Conservation (phyloP, 1,140 invertebrate species). For the Nymphalis io region DNA sequence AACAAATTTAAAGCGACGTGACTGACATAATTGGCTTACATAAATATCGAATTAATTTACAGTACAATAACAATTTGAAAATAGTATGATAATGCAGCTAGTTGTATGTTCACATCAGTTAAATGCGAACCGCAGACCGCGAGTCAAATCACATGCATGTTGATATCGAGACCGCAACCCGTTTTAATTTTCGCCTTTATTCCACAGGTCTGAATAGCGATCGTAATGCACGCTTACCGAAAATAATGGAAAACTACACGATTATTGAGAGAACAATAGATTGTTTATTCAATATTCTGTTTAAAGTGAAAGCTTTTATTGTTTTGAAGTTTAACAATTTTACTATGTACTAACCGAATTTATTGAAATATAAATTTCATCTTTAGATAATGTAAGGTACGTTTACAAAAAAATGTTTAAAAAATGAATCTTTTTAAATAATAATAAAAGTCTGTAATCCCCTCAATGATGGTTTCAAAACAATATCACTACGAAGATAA, state of each 20-base stretch:
- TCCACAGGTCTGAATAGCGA: not conserved
- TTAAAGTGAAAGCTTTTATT: too few species aligned
- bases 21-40: not conserved
- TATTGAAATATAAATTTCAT: too few species aligned
- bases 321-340: too few species aligned
- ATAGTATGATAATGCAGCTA: constrained; percentile 2
- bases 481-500: too few species aligned
- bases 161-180: constrained; percentile 32
- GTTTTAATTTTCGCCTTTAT: constrained; percentile 15
- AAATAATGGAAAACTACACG: not conserved
- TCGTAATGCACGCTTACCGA: not conserved
- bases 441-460: too few species aligned
- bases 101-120: constrained; percentile 20
- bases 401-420: too few species aligned
- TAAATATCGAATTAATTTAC: constrained; percentile 12
- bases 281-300: too few species aligned
- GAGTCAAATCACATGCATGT: constrained; percentile 42
- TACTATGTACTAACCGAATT: too few species aligned
- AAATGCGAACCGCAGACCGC: constrained; percentile 34
- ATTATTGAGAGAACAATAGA: not conserved
- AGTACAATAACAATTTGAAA: constrained; percentile 11
- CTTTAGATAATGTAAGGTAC: too few species aligned
- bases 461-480: too few species aligned
- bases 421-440: too few species aligned
- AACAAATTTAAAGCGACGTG: not conserved